Conservation (phyloP, 2,113 vertebrate genomes). For the Zapus hudsonius region DNA sequence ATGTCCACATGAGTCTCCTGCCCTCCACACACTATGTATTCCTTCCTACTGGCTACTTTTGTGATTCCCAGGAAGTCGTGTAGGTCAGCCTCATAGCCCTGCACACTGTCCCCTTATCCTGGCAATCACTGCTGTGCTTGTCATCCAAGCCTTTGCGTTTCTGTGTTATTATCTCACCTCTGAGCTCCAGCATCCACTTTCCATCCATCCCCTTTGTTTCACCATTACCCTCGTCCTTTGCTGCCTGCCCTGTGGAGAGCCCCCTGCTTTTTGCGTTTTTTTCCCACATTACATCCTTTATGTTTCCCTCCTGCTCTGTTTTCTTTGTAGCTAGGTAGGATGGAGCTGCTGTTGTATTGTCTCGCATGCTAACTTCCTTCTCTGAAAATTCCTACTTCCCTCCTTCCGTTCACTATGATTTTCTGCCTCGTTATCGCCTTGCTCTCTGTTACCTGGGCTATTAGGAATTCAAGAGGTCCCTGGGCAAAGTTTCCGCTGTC, state of each 20-base stretch:
- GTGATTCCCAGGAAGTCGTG: neutral
- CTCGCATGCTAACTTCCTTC: conserved; percentile 46
- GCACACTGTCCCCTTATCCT: neutral
- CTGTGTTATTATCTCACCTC: conserved; percentile 44
- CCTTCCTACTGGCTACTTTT: neutral
- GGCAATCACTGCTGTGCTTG: conserved; percentile 12
- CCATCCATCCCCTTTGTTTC: neutral
- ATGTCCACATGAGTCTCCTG: neutral
- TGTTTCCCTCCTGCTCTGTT: neutral
- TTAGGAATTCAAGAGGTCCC: neutral
- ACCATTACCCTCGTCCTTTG: conserved; percentile 20
- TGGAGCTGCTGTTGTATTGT: neutral
- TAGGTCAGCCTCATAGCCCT: neutral
- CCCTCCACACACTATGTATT: neutral
- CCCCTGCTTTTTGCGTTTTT: neutral
- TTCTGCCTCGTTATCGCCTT: neutral
- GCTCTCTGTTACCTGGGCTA: neutral
- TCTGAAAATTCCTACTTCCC: neutral
- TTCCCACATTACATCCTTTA: neutral
- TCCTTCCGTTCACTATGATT: neutral
- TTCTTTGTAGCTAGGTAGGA: neutral
- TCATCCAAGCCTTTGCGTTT: conserved; percentile 34
- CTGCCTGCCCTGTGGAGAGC: neutral
- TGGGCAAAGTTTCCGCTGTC: neutral
- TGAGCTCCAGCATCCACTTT: neutral